Conservation (phyloP, 2,888 invertebrate species). For the Synanthedon andrenaeformis region DNA sequence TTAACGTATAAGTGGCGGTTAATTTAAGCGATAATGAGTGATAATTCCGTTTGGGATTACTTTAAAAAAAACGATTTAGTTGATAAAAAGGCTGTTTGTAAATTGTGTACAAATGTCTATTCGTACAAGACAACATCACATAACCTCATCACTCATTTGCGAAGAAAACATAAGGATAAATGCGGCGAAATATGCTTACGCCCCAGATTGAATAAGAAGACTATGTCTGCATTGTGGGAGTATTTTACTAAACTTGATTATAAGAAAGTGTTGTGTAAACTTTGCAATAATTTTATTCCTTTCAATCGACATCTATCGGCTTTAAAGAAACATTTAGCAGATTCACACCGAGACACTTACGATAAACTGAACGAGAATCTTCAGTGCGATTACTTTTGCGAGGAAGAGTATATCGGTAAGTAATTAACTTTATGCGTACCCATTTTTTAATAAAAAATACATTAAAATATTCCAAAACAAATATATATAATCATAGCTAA, state of each 20-base stretch:
- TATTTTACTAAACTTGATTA: neutral
- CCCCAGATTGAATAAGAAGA: no score
- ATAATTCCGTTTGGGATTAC: neutral
- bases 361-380: neutral
- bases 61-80: neutral
- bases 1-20: neutral
- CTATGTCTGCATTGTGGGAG: neutral
- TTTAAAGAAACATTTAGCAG: slow-evolving; percentile 9
- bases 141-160: neutral
- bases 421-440: no score
- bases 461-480: no score
- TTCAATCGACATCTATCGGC: slow-evolving; percentile 10
- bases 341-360: neutral
- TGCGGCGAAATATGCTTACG: no score
- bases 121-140: neutral
- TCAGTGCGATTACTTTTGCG: neutral
- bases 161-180: neutral
- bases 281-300: slow-evolving; percentile 9
- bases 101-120: neutral
- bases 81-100: neutral
- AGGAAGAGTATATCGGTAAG: neutral
- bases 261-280: slow-evolving; percentile 4
- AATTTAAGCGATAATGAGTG: neutral
- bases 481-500: no score
- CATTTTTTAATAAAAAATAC: no score